Conservation (phyloP, 2,888 invertebrate genomes). For the Noctuana brunneofusca region DNA sequence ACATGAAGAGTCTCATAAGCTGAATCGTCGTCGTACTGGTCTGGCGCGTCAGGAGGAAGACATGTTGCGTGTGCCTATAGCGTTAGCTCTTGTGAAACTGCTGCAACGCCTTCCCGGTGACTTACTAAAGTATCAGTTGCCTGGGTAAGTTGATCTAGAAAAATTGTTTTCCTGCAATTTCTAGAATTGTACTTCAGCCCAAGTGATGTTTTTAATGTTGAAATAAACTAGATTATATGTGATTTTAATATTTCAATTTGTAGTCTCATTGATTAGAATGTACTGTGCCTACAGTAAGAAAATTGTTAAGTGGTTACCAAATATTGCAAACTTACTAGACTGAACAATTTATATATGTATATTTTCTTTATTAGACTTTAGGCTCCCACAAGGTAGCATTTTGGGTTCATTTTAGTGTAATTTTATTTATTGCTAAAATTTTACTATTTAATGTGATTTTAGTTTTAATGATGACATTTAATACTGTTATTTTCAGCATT, state of each 20-base stretch:
- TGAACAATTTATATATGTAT: too few relatives aligned
- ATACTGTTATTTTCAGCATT: constrained; percentile 86
- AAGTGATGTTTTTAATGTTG: too few relatives aligned
- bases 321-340: too few relatives aligned
- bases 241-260: too few relatives aligned
- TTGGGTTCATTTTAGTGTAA: neutral
- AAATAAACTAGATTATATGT: too few relatives aligned
- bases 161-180: neutral
- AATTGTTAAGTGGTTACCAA: too few relatives aligned
- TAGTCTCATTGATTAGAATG: too few relatives aligned
- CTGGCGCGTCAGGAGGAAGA: constrained; percentile 94
- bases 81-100: constrained; percentile 95
- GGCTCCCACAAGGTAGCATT: neutral
- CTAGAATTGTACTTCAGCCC: too few relatives aligned
- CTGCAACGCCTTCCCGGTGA: constrained; percentile 92
- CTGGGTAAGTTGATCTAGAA: constrained; percentile 84
- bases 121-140: constrained; percentile 88
- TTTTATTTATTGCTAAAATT: too few relatives aligned
- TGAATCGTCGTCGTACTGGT: constrained; percentile 85
- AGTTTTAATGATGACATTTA: too few relatives aligned
- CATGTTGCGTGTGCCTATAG: constrained; percentile 94
- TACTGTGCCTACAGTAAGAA: too few relatives aligned
- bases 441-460: too few relatives aligned
- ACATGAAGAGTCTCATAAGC: constrained; percentile 89
- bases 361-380: neutral